A percentile compares a stretch with the other conserved stretches of the same genome.
Evolutionary conservation across 92 coral and sea anemone genomes (phyloP).

Genomic region (Pocillopora grandis): DNA sequence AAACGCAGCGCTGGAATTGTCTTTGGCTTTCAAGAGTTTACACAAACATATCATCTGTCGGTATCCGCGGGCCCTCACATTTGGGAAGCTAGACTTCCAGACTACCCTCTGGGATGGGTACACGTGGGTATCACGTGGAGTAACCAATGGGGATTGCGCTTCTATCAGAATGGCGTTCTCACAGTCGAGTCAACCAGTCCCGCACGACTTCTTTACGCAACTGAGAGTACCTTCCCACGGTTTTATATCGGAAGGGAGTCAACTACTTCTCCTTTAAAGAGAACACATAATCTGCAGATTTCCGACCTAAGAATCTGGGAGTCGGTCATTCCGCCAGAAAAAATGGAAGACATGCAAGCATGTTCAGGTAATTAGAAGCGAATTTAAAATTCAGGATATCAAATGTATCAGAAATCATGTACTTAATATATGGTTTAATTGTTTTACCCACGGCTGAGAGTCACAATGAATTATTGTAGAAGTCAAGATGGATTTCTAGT

Average conservation of each 20-base stretch:
- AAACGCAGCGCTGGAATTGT: conserved; percentile 15
- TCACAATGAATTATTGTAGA: too few species aligned
- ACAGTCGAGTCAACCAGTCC: conserved; percentile 6
- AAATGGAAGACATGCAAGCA: not conserved
- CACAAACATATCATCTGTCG: conserved; percentile 13
- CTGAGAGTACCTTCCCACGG: not conserved
- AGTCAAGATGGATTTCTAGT: too few species aligned
- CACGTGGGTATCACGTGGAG: conserved; percentile 40
- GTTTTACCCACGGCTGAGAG: too few species aligned
- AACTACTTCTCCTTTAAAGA: not conserved
- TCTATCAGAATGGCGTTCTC: conserved; percentile 15
- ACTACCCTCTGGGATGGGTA: conserved; percentile 22
- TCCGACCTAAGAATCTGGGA: conserved; percentile 41
- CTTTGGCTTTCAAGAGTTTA: conserved; percentile 15
- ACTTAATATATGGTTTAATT: too few species aligned
- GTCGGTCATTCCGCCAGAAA: conserved; percentile 1
- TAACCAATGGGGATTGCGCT: conserved; percentile 28
- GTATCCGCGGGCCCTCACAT: conserved; percentile 20
- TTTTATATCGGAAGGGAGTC: conserved; percentile 10
- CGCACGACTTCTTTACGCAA: not conserved
- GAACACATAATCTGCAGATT: not conserved
- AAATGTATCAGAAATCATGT: too few species aligned
- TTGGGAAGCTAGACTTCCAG: conserved; percentile 28
- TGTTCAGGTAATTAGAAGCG: conserved; percentile 1
- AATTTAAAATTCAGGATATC: not conserved